Conservation (phyloP, 2,888 invertebrate species). For the Nipponacmea schrenckii region DNA sequence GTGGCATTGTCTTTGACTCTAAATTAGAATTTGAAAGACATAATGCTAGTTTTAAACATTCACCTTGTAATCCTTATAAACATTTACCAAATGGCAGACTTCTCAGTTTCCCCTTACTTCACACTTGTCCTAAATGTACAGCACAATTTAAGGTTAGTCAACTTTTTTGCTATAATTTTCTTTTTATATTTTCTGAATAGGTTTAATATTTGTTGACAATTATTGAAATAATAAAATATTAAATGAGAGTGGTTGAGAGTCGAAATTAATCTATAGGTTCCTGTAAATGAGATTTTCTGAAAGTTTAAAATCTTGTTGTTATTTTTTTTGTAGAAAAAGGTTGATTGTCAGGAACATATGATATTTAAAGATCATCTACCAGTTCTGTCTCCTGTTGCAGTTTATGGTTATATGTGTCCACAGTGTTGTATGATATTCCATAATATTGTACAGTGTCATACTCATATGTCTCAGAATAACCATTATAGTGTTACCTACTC, state of each 20-base stretch:
- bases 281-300: no score
- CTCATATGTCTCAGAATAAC: slow-evolving; percentile 20
- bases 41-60: slow-evolving; percentile 36
- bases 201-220: no score
- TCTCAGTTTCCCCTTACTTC: slow-evolving; percentile 25
- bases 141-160: slow-evolving; percentile 35
- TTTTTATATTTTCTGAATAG: background rate
- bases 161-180: slow-evolving; percentile 4
- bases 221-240: no score
- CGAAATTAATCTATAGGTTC: no score
- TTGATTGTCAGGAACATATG: slow-evolving; percentile 26
- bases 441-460: slow-evolving; percentile 14
- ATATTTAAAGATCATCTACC: slow-evolving; percentile 22
- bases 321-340: slow-evolving; percentile 15
- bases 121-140: slow-evolving; percentile 44
- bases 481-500: slow-evolving; percentile 19
- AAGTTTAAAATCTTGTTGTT: background rate
- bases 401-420: slow-evolving; percentile 32
- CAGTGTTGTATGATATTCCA: slow-evolving; percentile 28
- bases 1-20: slow-evolving; percentile 37
- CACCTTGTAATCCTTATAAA: slow-evolving; percentile 43
- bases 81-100: slow-evolving; percentile 33
- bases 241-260: no score
- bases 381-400: slow-evolving; percentile 23
- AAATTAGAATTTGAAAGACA: slow-evolving; percentile 33